A percentile compares a stretch with the other conserved stretches of the same genome.
Conservation (phyloP, 2,113 vertebrate species). For the Loxodonta africana region DNA sequence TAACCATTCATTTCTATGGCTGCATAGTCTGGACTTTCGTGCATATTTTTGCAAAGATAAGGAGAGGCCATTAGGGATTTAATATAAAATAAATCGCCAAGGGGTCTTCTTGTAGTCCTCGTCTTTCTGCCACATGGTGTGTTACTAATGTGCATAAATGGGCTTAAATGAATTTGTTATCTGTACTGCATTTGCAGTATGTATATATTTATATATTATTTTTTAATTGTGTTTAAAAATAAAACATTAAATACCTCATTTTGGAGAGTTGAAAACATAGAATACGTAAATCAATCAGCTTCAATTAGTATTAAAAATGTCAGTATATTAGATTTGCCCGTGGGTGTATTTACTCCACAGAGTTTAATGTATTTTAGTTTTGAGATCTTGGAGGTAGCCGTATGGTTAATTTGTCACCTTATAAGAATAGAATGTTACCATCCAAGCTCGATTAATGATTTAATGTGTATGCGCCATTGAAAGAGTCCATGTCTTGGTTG, state of each 20-base stretch:
- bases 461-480: background rate
- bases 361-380: slow-evolving; percentile 81
- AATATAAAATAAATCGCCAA: slow-evolving; percentile 99
- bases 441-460: slow-evolving; percentile 73
- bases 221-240: slow-evolving; percentile 99
- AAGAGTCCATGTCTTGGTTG: background rate
- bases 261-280: slow-evolving; percentile 93
- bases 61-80: slow-evolving; percentile 99
- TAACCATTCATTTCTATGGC: slow-evolving; percentile 99
- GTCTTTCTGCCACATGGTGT: slow-evolving; percentile 99
- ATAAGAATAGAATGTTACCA: slow-evolving; percentile 65
- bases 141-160: slow-evolving; percentile 99
- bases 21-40: slow-evolving; percentile 96
- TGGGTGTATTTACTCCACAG: slow-evolving; percentile 84
- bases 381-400: slow-evolving; percentile 80
- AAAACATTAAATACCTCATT: slow-evolving; percentile 97
- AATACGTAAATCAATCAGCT: slow-evolving; percentile 98
- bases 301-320: slow-evolving; percentile 94
- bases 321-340: slow-evolving; percentile 83
- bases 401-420: slow-evolving; percentile 84
- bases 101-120: slow-evolving; percentile 97
- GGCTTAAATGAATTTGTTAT: slow-evolving; percentile 99
- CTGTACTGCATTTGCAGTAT: slow-evolving; percentile 99
- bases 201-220: slow-evolving; percentile 99
- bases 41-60: slow-evolving; percentile 99